These are phyloP conservation scores for Tortrix viridana DNA, from an alignment of 2,888 invertebrate species.

Conservation along the genomic window DNA sequence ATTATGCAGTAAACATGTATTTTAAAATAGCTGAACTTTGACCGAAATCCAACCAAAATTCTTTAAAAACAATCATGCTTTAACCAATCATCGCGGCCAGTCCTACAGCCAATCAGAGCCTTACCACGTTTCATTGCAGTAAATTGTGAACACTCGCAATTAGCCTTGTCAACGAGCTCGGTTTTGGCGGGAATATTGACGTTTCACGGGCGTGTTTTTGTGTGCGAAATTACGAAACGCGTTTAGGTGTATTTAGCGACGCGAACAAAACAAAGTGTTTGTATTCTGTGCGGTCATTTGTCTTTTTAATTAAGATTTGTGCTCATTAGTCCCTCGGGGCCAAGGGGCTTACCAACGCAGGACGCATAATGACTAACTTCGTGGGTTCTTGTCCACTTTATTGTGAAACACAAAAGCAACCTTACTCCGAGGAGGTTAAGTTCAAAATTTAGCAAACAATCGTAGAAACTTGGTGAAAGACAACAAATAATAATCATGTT, in stretches of 20 bases:
- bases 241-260: constrained; percentile 18
- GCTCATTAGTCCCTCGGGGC: constrained; percentile 17
- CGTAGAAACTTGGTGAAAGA: too few relatives aligned
- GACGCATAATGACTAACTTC: background rate
- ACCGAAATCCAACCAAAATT: too few relatives aligned
- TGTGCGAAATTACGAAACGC: constrained; percentile 9
- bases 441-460: background rate
- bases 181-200: constrained; percentile 43
- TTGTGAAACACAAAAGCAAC: background rate
- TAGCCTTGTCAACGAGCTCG: constrained; percentile 50
- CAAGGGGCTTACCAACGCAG: constrained; percentile 8
- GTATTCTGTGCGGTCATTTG: constrained; percentile 21
- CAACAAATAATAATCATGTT: too few relatives aligned
- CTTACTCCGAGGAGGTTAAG: background rate
- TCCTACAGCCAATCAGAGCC: constrained; percentile 66
- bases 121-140: constrained; percentile 51
- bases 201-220: constrained; percentile 15
- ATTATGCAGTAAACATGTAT: too few relatives aligned
- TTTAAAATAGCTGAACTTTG: too few relatives aligned
- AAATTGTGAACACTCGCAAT: constrained; percentile 63
- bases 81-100: constrained; percentile 59
- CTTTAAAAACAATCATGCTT: constrained; percentile 39
- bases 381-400: background rate
- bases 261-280: constrained; percentile 9
- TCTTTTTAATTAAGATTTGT: constrained; percentile 24